phyloP scores from a whole-genome alignment of 2,888 invertebrate species.

The Erynnis tages region DNA sequence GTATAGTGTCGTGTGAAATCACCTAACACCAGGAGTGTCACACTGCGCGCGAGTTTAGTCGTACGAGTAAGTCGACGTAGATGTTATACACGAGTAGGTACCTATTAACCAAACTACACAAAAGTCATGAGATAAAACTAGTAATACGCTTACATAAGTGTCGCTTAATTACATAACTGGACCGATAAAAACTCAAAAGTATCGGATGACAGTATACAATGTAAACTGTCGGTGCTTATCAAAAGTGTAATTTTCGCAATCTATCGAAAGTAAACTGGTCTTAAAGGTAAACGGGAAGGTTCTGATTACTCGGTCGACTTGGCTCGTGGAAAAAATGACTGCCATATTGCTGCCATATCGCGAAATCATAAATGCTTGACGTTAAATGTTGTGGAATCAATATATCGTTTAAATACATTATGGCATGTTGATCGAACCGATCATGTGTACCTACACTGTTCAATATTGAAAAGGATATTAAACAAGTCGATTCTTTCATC shows the following conservation, averaged over 20 bases:
- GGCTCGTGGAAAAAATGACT: not conserved
- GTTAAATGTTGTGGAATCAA: conserved; percentile 5
- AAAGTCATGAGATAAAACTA: not conserved
- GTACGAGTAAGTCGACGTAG: no score
- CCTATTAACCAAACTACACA: no score
- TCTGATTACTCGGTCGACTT: conserved; percentile 3
- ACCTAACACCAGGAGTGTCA: no score
- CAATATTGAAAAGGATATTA: not conserved
- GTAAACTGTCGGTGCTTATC: conserved; percentile 2
- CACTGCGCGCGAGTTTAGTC: no score
- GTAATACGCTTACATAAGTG: not conserved
- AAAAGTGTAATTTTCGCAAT: conserved; percentile 6
- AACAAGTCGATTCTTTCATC: not conserved
- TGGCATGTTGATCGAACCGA: not conserved
- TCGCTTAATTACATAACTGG: not conserved
- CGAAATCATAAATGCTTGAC: not conserved
- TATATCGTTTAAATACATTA: not conserved
- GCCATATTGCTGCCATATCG: conserved; percentile 7
- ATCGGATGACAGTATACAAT: conserved; percentile 3
- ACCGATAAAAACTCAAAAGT: not conserved
- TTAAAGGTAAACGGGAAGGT: conserved; percentile 33
- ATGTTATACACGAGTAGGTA: no score
- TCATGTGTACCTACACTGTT: not conserved
- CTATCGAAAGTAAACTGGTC: conserved; percentile 35
- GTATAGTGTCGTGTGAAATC: no score